Conservation (phyloP, 2,888 invertebrate genomes). For the Pollenia angustigena region DNA sequence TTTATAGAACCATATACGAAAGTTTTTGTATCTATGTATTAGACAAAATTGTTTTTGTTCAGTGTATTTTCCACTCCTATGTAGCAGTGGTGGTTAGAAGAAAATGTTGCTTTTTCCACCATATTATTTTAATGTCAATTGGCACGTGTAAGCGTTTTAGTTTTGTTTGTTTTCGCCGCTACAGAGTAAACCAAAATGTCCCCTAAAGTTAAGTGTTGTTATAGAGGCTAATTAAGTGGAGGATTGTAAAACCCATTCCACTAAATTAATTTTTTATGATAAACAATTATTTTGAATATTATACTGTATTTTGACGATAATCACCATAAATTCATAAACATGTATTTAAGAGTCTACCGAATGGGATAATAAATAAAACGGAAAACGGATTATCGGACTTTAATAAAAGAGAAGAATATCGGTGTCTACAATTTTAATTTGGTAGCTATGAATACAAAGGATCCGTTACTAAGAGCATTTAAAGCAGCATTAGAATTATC, state of each 20-base stretch:
- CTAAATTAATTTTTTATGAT: constrained; percentile 50
- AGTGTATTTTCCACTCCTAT: no score
- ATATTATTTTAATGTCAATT: constrained; percentile 39
- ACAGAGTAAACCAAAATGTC: constrained; percentile 66
- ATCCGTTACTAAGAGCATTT: no score
- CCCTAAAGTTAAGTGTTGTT: constrained; percentile 69
- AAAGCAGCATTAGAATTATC: no score
- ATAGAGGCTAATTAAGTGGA: constrained; percentile 65
- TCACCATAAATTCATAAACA: background rate
- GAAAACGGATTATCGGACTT: no score
- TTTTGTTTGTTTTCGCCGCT: constrained; percentile 37
- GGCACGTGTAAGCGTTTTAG: constrained; percentile 58
- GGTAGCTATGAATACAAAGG: no score
- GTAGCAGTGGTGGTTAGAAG: background rate
- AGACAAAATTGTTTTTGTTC: no score
- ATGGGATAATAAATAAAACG: no score
- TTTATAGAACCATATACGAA: no score
- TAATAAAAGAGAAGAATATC: no score
- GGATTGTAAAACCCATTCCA: constrained; percentile 22
- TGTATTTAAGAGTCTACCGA: no score
- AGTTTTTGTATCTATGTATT: no score
- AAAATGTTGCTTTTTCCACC: background rate
- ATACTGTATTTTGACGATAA: background rate
- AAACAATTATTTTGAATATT: constrained; percentile 50
- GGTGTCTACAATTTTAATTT: no score